These are phyloP conservation scores for Saccopteryx bilineata DNA, from an alignment of 2,113 vertebrate genomes.

Conservation along the genomic window DNA sequence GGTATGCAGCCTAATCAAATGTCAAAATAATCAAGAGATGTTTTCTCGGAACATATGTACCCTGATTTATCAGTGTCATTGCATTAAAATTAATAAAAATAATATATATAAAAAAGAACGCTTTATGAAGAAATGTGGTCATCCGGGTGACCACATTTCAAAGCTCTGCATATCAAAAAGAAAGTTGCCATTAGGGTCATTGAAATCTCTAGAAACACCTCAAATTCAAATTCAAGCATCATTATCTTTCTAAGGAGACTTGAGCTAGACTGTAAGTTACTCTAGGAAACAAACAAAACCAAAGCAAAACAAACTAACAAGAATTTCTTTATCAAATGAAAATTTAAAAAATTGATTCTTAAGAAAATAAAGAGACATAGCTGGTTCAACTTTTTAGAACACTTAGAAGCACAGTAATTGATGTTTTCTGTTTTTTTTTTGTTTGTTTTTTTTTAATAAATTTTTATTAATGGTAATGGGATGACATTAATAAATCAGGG, in stretches of 20 bases:
- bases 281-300: not conserved
- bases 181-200: not conserved
- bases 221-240: not conserved
- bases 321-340: not conserved
- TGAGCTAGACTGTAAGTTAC: not conserved
- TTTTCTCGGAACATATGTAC: too few species aligned
- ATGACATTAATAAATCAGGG: too few species aligned
- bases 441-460: too few species aligned
- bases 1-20: too few species aligned
- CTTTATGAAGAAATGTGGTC: not conserved
- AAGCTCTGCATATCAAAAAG: not conserved
- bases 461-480: too few species aligned
- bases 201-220: not conserved
- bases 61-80: too few species aligned
- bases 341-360: not conserved
- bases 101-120: too few species aligned
- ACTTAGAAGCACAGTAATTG: not conserved
- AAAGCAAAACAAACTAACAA: not conserved
- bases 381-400: not conserved
- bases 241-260: conserved; percentile 9
- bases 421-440: conserved; percentile 32
- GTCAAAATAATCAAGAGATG: too few species aligned
- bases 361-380: not conserved
- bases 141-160: not conserved
- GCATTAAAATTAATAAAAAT: too few species aligned